A percentile compares a stretch with the other conserved stretches of the same genome.
phyloP scores from a whole-genome alignment of 2,797 vertebrate genomes.

The Anguilla marmorata region DNA sequence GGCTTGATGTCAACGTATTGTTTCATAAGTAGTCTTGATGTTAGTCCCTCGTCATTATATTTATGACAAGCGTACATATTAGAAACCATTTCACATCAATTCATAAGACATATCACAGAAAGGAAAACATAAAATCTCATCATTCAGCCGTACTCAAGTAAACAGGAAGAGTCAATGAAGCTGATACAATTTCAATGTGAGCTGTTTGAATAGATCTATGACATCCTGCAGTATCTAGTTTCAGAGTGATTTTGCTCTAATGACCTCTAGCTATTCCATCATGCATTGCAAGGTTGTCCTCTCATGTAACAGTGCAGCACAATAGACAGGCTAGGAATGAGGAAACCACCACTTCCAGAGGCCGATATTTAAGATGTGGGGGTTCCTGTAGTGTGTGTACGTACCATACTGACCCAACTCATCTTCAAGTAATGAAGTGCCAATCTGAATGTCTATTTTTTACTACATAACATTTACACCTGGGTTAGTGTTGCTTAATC shows the following conservation, averaged over 20 bases:
- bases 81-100: not conserved
- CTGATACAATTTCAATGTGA: not conserved
- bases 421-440: constrained; percentile 45
- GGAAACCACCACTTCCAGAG: constrained; percentile 35
- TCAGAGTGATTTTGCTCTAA: constrained; percentile 28
- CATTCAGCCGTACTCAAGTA: constrained; percentile 17
- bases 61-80: not conserved
- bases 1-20: not conserved
- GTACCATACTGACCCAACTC: constrained; percentile 41
- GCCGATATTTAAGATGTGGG: constrained; percentile 36
- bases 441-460: constrained; percentile 49
- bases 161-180: constrained; percentile 23
- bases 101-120: not conserved
- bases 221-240: constrained; percentile 19
- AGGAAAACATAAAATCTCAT: constrained; percentile 1
- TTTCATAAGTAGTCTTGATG: constrained; percentile 7
- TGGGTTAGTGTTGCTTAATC: constrained; percentile 26
- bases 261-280: constrained; percentile 40
- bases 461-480: constrained; percentile 49
- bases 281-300: constrained; percentile 50
- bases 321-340: constrained; percentile 14
- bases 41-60: not conserved
- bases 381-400: constrained; percentile 44
- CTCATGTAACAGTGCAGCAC: constrained; percentile 42
- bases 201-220: constrained; percentile 1